Base-by-base conservation (phyloP, 2,797 vertebrate species). In the Coregonus sp. region DNA sequence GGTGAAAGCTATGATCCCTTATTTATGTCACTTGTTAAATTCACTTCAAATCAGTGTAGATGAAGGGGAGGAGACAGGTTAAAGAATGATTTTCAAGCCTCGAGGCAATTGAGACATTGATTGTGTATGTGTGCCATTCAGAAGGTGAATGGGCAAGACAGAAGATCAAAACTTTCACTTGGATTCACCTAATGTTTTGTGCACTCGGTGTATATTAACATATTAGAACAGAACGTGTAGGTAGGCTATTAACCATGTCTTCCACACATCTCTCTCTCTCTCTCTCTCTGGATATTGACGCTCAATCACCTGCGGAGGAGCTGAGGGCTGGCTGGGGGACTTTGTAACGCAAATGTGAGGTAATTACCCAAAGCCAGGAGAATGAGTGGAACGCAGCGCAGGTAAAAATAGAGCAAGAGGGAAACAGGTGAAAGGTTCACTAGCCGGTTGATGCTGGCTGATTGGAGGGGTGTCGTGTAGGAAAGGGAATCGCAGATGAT, bases 271-370 rank as follows among this genome's bases (percentile, higher is more conserved):
- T 47, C 9, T 50, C 70, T 25, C 65, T 67, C 79, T 68, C 75
- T 67, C 79, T 68, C 75, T 52, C 56, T 65, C 50, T 89, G 87
- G 85, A 91, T 91, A 90, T 56, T 90, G 88, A 92, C 87, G 88
- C 91, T 89, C 88, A 89, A 87, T 94, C 89, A 93, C 92, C 92
- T 91, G 88, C 90, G 78, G 90, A 90, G 88, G 89, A 90, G 89
- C 86, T 91, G 88, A 47, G 9, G 90, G 87, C 86, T 85, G 89
- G 85, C 86, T 81, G 72, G 76, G 88, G 88, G 90, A 92, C 91
- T 93, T 92, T 93, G 90, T 92, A 92, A 92, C 93, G 93, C 93
- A 93, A 94, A 93, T 93, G 90, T 88, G 85, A 92, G 89, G 91
- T 93, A 92, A 94, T 94, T 93, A 93, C 91, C 87, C 84, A 86